A percentile compares a stretch with the other conserved stretches of the same genome.
Evolutionary conservation across 2,888 invertebrate genomes (phyloP).

Genomic region (Pseudococcus viburni): DNA sequence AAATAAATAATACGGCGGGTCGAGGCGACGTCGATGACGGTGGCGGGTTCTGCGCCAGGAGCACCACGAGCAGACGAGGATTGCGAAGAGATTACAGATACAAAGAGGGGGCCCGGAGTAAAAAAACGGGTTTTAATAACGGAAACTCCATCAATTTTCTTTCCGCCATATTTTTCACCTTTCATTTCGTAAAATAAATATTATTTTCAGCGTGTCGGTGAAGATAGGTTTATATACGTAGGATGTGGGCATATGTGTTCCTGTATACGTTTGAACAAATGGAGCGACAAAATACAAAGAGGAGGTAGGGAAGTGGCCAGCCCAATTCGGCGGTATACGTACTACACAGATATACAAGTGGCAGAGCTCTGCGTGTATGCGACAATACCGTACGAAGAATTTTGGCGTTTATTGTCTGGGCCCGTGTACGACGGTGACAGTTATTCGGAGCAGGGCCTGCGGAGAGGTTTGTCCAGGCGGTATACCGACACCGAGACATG

Average conservation of each 20-base stretch:
- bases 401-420: neutral
- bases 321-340: neutral
- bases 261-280: neutral
- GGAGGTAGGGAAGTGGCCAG: neutral
- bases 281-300: neutral
- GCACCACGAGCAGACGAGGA: neutral
- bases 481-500: neutral
- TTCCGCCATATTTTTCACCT: slow-evolving; percentile 65
- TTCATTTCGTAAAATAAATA: slow-evolving; percentile 64
- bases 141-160: slow-evolving; percentile 65
- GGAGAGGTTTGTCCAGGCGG: slow-evolving; percentile 5
- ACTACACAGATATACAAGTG: neutral
- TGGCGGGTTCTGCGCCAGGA: neutral
- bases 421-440: slow-evolving; percentile 30
- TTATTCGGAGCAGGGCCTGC: neutral
- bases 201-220: slow-evolving; percentile 53
- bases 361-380: neutral
- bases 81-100: slow-evolving; percentile 40
- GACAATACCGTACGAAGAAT: neutral
- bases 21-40: neutral
- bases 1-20: slow-evolving; percentile 53
- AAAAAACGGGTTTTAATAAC: slow-evolving; percentile 63
- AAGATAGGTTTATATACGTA: slow-evolving; percentile 32
- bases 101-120: neutral
- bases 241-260: neutral